Evolutionary conservation across 2,797 vertebrate species (phyloP).

Genomic region (Halcyon badia): DNA sequence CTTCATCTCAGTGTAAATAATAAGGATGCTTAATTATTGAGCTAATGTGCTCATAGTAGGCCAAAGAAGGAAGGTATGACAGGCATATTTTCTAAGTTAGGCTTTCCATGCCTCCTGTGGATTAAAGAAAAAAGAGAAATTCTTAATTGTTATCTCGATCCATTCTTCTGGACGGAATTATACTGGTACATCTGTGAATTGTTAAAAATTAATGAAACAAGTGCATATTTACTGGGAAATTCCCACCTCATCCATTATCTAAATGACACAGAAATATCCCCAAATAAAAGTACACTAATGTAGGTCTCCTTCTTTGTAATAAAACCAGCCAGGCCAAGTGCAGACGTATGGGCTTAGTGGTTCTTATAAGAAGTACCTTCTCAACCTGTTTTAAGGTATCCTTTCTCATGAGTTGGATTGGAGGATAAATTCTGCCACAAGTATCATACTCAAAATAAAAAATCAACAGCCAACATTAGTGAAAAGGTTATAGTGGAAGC

Average conservation of each 20-base stretch:
- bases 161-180: constrained; percentile 1
- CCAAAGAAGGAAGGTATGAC: not conserved
- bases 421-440: not conserved
- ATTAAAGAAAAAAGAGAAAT: not conserved
- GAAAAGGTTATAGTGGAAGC: not conserved
- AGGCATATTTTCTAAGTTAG: not conserved
- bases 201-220: not conserved
- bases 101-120: not conserved
- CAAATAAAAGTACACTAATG: not conserved
- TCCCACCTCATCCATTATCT: constrained; percentile 40
- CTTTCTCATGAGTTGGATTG: not conserved
- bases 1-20: not conserved
- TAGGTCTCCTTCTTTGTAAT: not conserved
- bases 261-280: not conserved
- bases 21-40: not conserved
- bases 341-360: not conserved
- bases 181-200: not conserved
- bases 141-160: not conserved
- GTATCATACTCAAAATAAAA: not conserved
- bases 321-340: not conserved
- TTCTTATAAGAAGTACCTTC: not conserved
- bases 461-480: not conserved
- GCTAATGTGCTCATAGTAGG: not conserved
- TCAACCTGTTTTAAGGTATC: not conserved
- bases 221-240: constrained; percentile 21